A percentile compares a stretch with the other conserved stretches of the same genome.
phyloP scores from a whole-genome alignment of 2,113 vertebrate species.

The Eudyptes chrysolophus region DNA sequence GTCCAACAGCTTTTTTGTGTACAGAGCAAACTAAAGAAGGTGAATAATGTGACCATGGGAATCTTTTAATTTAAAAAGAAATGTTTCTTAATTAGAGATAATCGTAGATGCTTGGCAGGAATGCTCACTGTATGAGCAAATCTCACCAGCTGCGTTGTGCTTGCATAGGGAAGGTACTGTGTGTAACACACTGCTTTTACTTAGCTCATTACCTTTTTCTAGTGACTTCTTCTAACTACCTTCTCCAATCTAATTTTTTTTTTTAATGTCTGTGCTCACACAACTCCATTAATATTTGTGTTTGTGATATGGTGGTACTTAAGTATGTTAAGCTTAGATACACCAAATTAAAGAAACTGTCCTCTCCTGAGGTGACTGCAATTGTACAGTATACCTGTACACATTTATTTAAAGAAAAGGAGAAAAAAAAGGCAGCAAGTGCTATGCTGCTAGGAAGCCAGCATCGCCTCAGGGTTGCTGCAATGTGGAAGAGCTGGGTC shows the following conservation, averaged over 20 bases:
- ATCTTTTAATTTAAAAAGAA: constrained; percentile 48
- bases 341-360: background rate
- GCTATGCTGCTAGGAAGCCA: background rate
- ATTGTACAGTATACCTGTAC: background rate
- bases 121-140: background rate
- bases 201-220: background rate
- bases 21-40: background rate
- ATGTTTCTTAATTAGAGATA: constrained; percentile 37
- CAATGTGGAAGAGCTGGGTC: background rate
- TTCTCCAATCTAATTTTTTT: background rate
- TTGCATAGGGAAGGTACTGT: background rate
- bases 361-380: background rate
- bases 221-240: background rate
- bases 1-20: constrained; percentile 39
- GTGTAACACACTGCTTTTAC: background rate
- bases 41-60: constrained; percentile 9
- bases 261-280: background rate
- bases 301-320: background rate
- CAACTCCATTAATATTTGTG: background rate
- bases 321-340: background rate
- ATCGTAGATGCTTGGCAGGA: background rate
- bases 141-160: background rate
- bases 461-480: background rate
- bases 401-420: background rate
- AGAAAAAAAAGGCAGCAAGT: background rate